phyloP scores from a whole-genome alignment of 1,140 invertebrate species.

The Parasteatoda tepidariorum region DNA sequence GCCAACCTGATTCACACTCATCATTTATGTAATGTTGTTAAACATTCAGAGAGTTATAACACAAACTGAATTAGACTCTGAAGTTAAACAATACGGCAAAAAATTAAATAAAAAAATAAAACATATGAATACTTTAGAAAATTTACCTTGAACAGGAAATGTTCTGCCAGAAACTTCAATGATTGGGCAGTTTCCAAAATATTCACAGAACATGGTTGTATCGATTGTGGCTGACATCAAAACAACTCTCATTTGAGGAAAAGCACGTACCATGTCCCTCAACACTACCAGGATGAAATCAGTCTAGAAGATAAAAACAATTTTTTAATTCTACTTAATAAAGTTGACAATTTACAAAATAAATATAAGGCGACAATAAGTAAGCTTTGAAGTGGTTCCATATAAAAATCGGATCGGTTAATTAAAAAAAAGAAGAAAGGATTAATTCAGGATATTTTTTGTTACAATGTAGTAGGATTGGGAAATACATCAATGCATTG shows the following conservation, averaged over 20 bases:
- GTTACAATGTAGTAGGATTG: too few relatives aligned
- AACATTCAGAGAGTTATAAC: too few relatives aligned
- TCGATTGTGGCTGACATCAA: slow-evolving; percentile 98
- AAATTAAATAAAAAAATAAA: not conserved
- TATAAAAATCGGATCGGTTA: too few relatives aligned
- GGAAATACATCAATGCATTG: too few relatives aligned
- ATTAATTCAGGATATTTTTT: too few relatives aligned
- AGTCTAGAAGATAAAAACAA: slow-evolving; percentile 69
- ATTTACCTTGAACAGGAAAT: slow-evolving; percentile 77
- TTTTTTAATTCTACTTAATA: too few relatives aligned
- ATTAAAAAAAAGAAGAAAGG: too few relatives aligned
- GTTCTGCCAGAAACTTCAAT: slow-evolving; percentile 81
- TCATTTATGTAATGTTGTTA: too few relatives aligned
- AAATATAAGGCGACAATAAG: too few relatives aligned
- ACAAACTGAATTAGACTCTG: not conserved
- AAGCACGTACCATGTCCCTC: slow-evolving; percentile 89
- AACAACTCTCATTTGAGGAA: slow-evolving; percentile 90
- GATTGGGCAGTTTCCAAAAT: slow-evolving; percentile 91
- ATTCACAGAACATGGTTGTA: slow-evolving; percentile 87
- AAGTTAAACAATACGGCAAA: not conserved
- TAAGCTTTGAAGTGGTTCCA: too few relatives aligned
- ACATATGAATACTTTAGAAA: not conserved
- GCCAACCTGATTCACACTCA: too few relatives aligned
- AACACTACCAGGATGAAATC: slow-evolving; percentile 96
- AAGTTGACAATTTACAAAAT: not conserved